Conservation (phyloP, 2,113 vertebrate genomes). For the Holacanthus passer region DNA sequence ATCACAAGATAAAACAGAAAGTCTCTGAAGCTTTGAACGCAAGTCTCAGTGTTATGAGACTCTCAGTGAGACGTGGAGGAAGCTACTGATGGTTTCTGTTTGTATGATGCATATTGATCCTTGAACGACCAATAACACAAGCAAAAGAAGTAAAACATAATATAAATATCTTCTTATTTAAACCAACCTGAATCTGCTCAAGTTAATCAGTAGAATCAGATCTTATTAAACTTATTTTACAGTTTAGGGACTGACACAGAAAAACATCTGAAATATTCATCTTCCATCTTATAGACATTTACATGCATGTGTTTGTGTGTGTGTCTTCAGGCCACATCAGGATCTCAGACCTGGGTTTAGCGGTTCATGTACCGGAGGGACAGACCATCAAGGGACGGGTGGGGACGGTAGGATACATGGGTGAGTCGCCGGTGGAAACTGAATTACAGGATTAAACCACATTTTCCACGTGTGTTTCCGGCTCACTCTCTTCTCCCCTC, state of each 20-base stretch:
- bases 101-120: too few species aligned
- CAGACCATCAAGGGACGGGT: constrained; percentile 96
- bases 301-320: neutral
- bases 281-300: neutral
- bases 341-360: constrained; percentile 96
- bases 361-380: constrained; percentile 93
- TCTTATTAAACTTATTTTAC: too few species aligned
- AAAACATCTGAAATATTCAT: too few species aligned
- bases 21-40: neutral
- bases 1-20: neutral
- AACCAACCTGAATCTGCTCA: too few species aligned
- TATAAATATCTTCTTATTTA: too few species aligned
- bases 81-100: too few species aligned
- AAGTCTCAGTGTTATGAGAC: too few species aligned
- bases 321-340: constrained; percentile 92
- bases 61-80: too few species aligned
- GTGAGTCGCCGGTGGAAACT: constrained; percentile 82
- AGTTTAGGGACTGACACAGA: too few species aligned
- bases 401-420: constrained; percentile 99
- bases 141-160: too few species aligned
- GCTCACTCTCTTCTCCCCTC: neutral
- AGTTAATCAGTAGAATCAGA: too few species aligned
- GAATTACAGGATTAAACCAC: neutral
- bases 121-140: too few species aligned
- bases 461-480: neutral